Percentiles rank a stretch among this genome's conserved stretches.
These are phyloP conservation scores for Hyphantria cunea DNA, from an alignment of 1,140 invertebrate genomes.

Conservation along the genomic window DNA sequence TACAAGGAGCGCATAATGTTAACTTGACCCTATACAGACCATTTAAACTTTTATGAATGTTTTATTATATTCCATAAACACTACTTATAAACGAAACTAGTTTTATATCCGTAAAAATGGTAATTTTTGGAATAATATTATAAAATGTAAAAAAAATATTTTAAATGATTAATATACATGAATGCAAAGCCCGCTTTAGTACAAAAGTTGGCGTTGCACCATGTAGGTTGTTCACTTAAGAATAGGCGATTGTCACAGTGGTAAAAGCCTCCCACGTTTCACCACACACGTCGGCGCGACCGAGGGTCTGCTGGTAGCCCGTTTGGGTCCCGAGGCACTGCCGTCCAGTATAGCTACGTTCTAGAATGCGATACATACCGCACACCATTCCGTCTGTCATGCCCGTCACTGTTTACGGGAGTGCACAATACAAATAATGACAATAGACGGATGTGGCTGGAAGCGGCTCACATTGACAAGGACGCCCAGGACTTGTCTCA, in stretches of 20 bases:
- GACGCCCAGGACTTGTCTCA: conserved; percentile 78
- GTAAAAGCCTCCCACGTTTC: conserved; percentile 45
- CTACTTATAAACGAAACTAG: conserved; percentile 49
- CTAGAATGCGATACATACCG: conserved; percentile 31
- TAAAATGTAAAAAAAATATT: conserved; percentile 6
- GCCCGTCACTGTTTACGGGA: conserved; percentile 63
- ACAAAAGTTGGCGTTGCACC: neutral
- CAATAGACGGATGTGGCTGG: conserved; percentile 80
- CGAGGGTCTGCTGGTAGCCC: conserved; percentile 15
- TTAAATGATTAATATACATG: neutral
- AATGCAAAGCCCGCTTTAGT: conserved; percentile 11
- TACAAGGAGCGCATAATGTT: conserved; percentile 71
- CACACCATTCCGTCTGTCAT: conserved; percentile 52
- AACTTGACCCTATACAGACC: conserved; percentile 63
- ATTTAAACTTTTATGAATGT: conserved; percentile 60
- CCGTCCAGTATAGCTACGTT: neutral
- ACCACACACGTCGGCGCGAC: conserved; percentile 41
- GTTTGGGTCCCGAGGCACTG: neutral
- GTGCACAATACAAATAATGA: conserved; percentile 76
- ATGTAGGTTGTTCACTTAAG: conserved; percentile 19
- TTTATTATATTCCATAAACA: conserved; percentile 63
- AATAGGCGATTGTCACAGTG: conserved; percentile 26
- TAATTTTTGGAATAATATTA: conserved; percentile 37
- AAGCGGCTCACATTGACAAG: conserved; percentile 80
- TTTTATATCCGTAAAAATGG: conserved; percentile 54